Evolutionary conservation across 2,797 vertebrate species (phyloP).

Genomic region (Taeniopygia guttata): DNA sequence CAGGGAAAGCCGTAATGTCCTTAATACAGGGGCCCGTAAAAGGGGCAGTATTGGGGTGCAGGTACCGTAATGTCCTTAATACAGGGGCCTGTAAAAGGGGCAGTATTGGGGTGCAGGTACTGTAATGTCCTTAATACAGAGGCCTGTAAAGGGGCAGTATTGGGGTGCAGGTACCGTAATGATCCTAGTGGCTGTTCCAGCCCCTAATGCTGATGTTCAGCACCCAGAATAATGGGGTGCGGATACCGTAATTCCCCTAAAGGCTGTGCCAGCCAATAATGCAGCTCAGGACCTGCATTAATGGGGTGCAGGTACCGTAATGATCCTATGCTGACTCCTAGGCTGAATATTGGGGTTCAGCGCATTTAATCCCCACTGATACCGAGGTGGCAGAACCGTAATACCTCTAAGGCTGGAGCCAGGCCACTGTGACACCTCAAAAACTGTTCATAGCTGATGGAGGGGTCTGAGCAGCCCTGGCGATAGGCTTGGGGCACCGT

Average conservation of each 20-base stretch:
- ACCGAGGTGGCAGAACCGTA: too few relatives aligned
- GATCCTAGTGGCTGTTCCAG: fast-evolving
- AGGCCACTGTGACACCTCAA: not conserved
- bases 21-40: fast-evolving
- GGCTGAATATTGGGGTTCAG: not conserved
- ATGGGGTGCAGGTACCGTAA: not conserved
- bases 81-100: fast-evolving
- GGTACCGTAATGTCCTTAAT: not conserved
- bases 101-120: too few relatives aligned
- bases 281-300: fast-evolving
- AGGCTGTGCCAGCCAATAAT: not conserved
- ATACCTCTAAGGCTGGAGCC: too few relatives aligned
- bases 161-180: not conserved
- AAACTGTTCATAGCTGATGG: too few relatives aligned
- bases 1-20: not conserved
- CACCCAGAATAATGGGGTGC: too few relatives aligned
- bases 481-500: not conserved
- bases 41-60: too few relatives aligned
- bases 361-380: too few relatives aligned
- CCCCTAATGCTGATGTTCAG: too few relatives aligned
- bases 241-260: not conserved
- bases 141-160: fast-evolving
- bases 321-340: fast-evolving
- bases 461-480: too few relatives aligned
- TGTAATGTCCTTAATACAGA: not conserved